Evolutionary conservation across 92 coral and sea anemone species (phyloP).

Genomic region (Epizoanthus illoricatus): DNA sequence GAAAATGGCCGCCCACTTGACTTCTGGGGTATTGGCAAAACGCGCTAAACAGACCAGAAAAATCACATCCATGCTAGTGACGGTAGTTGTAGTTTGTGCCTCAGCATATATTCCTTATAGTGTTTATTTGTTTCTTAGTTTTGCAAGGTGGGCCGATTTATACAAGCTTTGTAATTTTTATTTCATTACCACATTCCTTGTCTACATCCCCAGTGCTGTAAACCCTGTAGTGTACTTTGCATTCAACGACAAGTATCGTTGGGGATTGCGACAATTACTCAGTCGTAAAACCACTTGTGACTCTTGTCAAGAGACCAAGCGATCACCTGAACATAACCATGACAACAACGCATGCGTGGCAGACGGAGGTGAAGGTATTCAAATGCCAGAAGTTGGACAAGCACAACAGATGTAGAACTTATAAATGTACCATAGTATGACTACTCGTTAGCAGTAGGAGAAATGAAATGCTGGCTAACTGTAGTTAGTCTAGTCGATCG

Average conservation of each 20-base stretch:
- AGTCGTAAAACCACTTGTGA: too few relatives aligned
- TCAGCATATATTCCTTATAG: not conserved
- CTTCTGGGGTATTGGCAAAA: not conserved
- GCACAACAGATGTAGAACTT: too few relatives aligned
- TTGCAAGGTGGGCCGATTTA: not conserved
- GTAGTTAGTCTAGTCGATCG: too few relatives aligned
- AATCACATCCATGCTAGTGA: not conserved
- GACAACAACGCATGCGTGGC: too few relatives aligned
- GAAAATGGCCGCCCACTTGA: not conserved
- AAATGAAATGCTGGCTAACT: too few relatives aligned
- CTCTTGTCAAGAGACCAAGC: too few relatives aligned
- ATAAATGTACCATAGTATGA: too few relatives aligned
- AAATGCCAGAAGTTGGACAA: too few relatives aligned
- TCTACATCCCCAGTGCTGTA: not conserved
- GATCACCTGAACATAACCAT: too few relatives aligned
- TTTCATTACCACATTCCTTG: not conserved
- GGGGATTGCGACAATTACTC: not conserved
- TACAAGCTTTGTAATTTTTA: not conserved
- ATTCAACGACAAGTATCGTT: not conserved
- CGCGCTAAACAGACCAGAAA: not conserved
- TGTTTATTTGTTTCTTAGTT: not conserved
- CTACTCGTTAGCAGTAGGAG: too few relatives aligned
- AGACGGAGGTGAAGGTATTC: too few relatives aligned
- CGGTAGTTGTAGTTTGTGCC: not conserved
- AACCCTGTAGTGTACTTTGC: not conserved